Conservation (phyloP, 2,113 vertebrate genomes). For the Hassar affinis region DNA sequence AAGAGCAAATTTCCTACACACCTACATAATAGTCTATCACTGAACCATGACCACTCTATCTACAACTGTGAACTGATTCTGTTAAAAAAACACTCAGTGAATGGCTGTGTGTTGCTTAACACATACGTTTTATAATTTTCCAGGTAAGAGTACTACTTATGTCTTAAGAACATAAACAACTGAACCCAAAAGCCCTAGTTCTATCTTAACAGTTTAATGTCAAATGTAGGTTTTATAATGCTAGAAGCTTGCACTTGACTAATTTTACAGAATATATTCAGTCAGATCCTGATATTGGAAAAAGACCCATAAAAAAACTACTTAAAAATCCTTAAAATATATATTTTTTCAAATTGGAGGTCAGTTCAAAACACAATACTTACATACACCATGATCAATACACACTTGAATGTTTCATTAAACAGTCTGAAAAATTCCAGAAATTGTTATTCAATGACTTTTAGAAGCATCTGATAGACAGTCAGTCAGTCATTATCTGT, state of each 20-base stretch:
- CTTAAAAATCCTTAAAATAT: too few relatives aligned
- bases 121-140: slow-evolving; percentile 14
- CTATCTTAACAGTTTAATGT: neutral
- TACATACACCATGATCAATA: neutral
- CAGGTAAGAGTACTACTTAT: slow-evolving; percentile 1
- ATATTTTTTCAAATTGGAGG: neutral
- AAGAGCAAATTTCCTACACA: slow-evolving; percentile 49
- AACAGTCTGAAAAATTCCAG: neutral
- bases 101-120: slow-evolving; percentile 6
- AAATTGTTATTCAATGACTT: neutral
- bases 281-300: neutral
- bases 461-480: neutral
- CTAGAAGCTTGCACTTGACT: neutral
- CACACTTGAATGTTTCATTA: neutral
- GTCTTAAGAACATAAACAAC: slow-evolving; percentile 21
- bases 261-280: neutral
- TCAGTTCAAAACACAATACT: neutral
- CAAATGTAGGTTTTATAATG: neutral
- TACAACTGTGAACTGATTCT: slow-evolving; percentile 21
- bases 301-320: neutral
- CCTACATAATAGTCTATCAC: slow-evolving; percentile 42
- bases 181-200: neutral
- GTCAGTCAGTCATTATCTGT: too few relatives aligned
- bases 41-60: slow-evolving; percentile 53
- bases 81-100: neutral